phyloP scores from a whole-genome alignment of 53 echinoderm and acorn worm species.

The Mesocentrotus franciscanus region DNA sequence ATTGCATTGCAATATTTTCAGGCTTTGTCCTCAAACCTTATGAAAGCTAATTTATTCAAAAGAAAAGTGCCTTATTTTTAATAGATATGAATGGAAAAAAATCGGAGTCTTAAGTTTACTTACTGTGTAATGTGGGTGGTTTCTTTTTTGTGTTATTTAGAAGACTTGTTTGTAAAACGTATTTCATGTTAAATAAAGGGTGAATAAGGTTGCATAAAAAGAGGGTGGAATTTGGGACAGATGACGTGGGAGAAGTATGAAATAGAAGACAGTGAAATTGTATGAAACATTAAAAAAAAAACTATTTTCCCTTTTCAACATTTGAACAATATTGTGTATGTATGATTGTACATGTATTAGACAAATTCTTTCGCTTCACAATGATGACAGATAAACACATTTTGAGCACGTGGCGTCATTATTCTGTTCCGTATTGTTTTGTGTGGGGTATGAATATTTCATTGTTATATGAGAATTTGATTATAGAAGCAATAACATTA shows the following conservation, averaged over 20 bases:
- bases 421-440: neutral
- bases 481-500: slow-evolving; percentile 25
- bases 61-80: slow-evolving; percentile 10
- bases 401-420: neutral
- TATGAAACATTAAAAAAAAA: neutral
- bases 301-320: neutral
- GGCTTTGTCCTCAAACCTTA: neutral
- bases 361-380: neutral
- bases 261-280: neutral
- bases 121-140: neutral
- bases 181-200: neutral
- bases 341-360: neutral
- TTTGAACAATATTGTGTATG: neutral
- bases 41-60: neutral
- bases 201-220: neutral
- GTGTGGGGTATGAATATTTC: neutral
- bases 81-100: neutral
- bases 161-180: neutral
- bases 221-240: neutral
- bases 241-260: neutral
- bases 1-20: neutral
- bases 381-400: neutral
- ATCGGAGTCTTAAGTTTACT: neutral
- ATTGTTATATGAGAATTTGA: neutral
- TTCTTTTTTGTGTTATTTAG: neutral